Conservation (phyloP, 2,113 vertebrate species). For the Machaerirhynchus nigripectus region DNA sequence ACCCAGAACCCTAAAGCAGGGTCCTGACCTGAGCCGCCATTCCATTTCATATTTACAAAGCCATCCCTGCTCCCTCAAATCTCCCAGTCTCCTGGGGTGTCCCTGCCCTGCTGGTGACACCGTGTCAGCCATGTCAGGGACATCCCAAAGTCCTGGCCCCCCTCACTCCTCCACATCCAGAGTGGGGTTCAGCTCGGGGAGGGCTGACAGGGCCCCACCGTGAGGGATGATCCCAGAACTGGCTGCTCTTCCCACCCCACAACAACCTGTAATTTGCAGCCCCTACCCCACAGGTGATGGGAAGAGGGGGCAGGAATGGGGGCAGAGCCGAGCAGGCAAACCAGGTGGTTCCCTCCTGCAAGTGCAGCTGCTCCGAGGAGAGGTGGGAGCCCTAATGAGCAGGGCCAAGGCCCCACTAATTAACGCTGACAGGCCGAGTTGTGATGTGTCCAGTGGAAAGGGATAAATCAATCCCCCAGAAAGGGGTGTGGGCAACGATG, state of each 20-base stretch:
- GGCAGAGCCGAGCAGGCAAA: background rate
- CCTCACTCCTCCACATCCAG: fast-evolving
- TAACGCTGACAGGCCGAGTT: slow-evolving; percentile 12
- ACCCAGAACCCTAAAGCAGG: background rate
- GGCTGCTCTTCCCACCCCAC: background rate
- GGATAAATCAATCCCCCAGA: slow-evolving; percentile 55
- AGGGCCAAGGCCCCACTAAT: slow-evolving; percentile 30
- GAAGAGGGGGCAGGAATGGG: background rate
- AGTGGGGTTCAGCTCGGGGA: fast-evolving
- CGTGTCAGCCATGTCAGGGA: too few species aligned
- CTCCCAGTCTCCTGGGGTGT: background rate
- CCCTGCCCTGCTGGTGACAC: fast-evolving
- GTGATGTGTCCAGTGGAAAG: slow-evolving; percentile 18
- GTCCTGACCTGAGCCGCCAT: background rate
- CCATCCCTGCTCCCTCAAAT: background rate
- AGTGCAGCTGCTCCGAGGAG: slow-evolving; percentile 62
- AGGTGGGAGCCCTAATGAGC: slow-evolving; percentile 12
- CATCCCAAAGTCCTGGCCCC: fast-evolving
- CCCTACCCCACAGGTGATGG: background rate
- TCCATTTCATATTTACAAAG: background rate
- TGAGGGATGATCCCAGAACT: background rate
- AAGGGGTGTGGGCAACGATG: background rate
- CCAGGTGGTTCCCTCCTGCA: slow-evolving; percentile 67
- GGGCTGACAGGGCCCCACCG: background rate
- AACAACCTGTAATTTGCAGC: slow-evolving; percentile 23